Evolutionary conservation across 2,113 vertebrate species (phyloP), one percentile per base, ranked within the genome.

Genomic region (Pangasianodon gigas): DNA sequence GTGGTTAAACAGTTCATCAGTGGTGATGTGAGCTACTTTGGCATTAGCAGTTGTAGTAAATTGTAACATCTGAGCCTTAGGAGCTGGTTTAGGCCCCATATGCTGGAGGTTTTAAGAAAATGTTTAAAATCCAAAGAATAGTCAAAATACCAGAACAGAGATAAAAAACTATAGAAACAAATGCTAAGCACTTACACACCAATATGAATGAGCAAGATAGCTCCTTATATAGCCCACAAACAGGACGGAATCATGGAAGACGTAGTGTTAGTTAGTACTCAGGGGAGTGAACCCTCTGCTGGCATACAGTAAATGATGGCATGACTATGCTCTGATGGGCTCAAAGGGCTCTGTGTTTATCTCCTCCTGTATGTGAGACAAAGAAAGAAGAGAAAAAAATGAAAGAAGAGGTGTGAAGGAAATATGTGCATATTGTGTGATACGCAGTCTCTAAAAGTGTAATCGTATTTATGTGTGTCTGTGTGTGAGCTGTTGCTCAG

Each of bases 401-500:
- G 37, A 46, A 21, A 84, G 32, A n/a, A 51, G 10, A 24, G 41
- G 52, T 24, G 75, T 24, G 74, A 75, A 26, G 41, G 41, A 60
- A 80, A 52, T 48, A 41, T 88, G 87, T 86, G 44, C 3, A 24
- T 46, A 13, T 11, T 48, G 75, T 48, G 44, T 71, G 6, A 88
- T 52, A 58, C 19, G 32, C 62, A 44, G 83, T 74, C 46, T 67
- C 21, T 19, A 60, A 86, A 54, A 52, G 52, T 84, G 85, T 87
- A 48, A 48, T 60, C 51, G 44, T 65, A 13, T 46, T 0, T 46
- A 7, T 85, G 41, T 92, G 84, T 67, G 52, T 65, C n/a, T 90
- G 85, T 81, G 41, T 90, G 58, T 89, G 80, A 26, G 90, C 75
- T 56, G 44, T 84, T 69, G 69, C 51, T 71, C 86, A 60, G 85